Evolutionary conservation across 2,888 invertebrate genomes (phyloP), one percentile per base, ranked within the genome.

Genomic region (Argynnis bischoffii): DNA sequence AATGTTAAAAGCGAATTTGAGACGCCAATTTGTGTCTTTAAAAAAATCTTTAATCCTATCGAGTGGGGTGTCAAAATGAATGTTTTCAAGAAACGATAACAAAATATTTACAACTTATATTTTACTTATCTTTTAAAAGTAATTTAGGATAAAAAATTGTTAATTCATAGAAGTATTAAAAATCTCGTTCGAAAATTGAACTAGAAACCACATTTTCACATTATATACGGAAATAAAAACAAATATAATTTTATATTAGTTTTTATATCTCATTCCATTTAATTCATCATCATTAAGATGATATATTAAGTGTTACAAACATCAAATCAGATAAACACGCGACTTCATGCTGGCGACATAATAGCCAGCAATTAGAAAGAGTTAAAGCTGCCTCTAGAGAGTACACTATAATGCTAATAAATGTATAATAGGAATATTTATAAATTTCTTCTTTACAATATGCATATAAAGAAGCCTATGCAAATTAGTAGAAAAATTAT

Each of bases 231-330:
- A 41, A 41, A 11, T 41, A 41, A 41, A 41, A 41, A 8, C n/a
- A 18, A 41, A 41, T 11, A 41, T 11, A 3, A 41, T 11, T 41
- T 35, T 41, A 11, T 41, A 41, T 4, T 31, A 55, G 11, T 18
- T 57, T 14, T 6, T 16, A 16, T 14, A 57, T 16, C 16, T 18
- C 3, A 35, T 35, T 56, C 35, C 18, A 46, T 46, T 14, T 14
- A 3, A 47, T 50, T 31, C 21, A 60, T 61, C 35, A 18, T 14
- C 21, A 13, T 59, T 48, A 35, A 51, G 1, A 31, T 35, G 35
- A 60, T 50, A 54, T 18, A 54, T 66, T 31, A 54, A 59, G 53
- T 59, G 65, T 65, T 60, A 46, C 54, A 59, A 21, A 54, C 21
- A 59, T 54, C n/a, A 21, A 47, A 55, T 66, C 66, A 48, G 18